Base-by-base conservation (phyloP, 2,888 invertebrate genomes). In the Scelioninae gen. 1 region DNA sequence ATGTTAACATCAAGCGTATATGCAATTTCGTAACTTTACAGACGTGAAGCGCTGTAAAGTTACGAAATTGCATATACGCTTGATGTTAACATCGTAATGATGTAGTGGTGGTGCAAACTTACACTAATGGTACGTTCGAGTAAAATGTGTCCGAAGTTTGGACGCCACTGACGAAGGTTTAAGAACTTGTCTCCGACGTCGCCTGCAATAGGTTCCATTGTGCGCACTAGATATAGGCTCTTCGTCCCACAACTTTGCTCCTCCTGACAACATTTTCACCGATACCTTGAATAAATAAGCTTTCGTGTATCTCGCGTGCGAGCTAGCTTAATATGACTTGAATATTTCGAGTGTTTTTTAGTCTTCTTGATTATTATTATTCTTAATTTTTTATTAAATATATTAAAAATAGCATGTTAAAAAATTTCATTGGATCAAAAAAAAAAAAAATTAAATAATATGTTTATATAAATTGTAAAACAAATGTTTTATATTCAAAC, bases 111-210 rank as follows among this genome's bases (percentile, higher is more conserved):
- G 78, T 60, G 69, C 81, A 87, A 89, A 87, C 88, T 90, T 86
- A 85, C 85, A 86, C 86, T 89, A 87, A 88, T 88, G 85, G 88
- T 86, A 85, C 84, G 78, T 55, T 80, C 49, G 75, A 84, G 86
- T 88, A 86, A 89, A 90, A 88, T 88, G 88, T 87, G 89, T 87
- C 87, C 85, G 85, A 89, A 89, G 88, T 89, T 90, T 88, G 87
- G 86, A 87, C 87, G 88, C 86, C 86, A 83, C 72, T 80, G 83
- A 66, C 63, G 83, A 78, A 84, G 87, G 85, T 89, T 89, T 88
- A 90, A 89, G 90, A 89, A 90, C 87, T 90, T 89, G 88, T 87
- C 87, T 84, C 84, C 84, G 79, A 66, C 80, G 80, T 75, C 55
- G 82, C 15, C 13, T 49, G 82, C 85, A 87, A 87, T 86, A 84